A percentile compares a stretch with the other conserved stretches of the same genome.
These are phyloP conservation scores for Diachasma alloeum DNA, from an alignment of 1,140 invertebrate species.

Conservation along the genomic window DNA sequence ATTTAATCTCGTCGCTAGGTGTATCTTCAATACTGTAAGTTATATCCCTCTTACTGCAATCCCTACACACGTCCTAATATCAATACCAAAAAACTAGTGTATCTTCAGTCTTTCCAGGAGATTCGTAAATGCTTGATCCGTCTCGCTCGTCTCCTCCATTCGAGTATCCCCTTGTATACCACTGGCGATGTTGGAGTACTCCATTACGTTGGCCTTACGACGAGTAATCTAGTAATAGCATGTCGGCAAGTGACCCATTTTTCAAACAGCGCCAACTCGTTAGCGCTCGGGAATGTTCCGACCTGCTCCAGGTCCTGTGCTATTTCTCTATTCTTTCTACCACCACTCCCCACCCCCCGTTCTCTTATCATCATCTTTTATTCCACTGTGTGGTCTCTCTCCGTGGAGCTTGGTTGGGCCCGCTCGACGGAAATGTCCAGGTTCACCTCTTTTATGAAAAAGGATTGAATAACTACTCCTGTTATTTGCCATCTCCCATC, in stretches of 20 bases:
- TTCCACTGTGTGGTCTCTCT: neutral
- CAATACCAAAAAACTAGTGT: neutral
- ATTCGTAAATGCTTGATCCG: slow-evolving; percentile 1
- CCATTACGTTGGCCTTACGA: slow-evolving; percentile 24
- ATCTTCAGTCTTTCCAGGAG: neutral
- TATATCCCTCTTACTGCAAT: too few species aligned
- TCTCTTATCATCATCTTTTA: neutral
- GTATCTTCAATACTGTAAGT: too few species aligned
- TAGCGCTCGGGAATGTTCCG: slow-evolving; percentile 17
- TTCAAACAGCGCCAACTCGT: slow-evolving; percentile 29
- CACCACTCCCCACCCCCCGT: neutral
- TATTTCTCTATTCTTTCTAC: neutral
- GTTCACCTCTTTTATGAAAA: neutral
- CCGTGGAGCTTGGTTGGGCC: neutral
- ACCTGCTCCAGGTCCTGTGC: neutral
- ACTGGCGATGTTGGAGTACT: slow-evolving; percentile 8
- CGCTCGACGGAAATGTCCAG: neutral
- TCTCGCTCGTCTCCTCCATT: neutral
- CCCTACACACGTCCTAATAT: neutral
- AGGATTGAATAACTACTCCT: neutral
- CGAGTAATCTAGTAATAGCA: slow-evolving; percentile 31
- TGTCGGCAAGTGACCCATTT: slow-evolving; percentile 31
- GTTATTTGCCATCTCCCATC: neutral
- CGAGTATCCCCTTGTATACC: neutral
- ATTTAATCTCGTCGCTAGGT: too few species aligned